Percentiles rank a stretch among this genome's conserved stretches.
Conservation (phyloP, 2,888 invertebrate species). For the Hedya salicella region DNA sequence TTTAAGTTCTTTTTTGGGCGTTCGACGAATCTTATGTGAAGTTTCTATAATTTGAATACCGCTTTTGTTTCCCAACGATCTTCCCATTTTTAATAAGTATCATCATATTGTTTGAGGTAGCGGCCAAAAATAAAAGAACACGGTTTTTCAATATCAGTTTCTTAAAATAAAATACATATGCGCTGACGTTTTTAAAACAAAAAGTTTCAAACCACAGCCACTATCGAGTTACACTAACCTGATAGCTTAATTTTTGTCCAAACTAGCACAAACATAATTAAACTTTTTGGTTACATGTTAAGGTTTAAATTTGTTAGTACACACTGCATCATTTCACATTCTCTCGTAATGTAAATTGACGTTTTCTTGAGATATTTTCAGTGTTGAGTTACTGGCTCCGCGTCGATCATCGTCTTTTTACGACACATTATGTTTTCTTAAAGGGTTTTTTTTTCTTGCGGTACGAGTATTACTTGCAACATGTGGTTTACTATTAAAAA, state of each 20-base stretch:
- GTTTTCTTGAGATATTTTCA: slow-evolving; percentile 58
- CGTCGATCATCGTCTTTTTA: slow-evolving; percentile 51
- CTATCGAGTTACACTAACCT: slow-evolving; percentile 66
- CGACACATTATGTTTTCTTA: slow-evolving; percentile 50
- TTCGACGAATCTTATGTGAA: no score
- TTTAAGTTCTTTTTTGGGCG: no score
- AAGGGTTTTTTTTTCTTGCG: slow-evolving; percentile 42
- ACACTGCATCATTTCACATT: slow-evolving; percentile 47
- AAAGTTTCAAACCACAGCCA: slow-evolving; percentile 55
- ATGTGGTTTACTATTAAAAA: slow-evolving; percentile 17
- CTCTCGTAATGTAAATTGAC: slow-evolving; percentile 59
- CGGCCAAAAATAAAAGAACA: neutral
- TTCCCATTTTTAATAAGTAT: neutral
- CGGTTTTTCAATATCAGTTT: slow-evolving; percentile 39
- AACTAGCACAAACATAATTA: slow-evolving; percentile 43
- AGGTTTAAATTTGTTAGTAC: slow-evolving; percentile 43
- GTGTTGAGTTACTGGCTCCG: slow-evolving; percentile 56
- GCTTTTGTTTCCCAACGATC: neutral
- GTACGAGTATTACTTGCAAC: slow-evolving; percentile 34
- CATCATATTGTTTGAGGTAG: neutral
- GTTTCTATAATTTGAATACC: no score
- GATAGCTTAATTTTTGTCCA: slow-evolving; percentile 62
- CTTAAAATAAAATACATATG: slow-evolving; percentile 53
- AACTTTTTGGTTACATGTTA: slow-evolving; percentile 42
- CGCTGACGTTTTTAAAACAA: slow-evolving; percentile 56